These are phyloP conservation scores for Eubasilissa regina DNA, from an alignment of 1,140 invertebrate species.

Conservation along the genomic window DNA sequence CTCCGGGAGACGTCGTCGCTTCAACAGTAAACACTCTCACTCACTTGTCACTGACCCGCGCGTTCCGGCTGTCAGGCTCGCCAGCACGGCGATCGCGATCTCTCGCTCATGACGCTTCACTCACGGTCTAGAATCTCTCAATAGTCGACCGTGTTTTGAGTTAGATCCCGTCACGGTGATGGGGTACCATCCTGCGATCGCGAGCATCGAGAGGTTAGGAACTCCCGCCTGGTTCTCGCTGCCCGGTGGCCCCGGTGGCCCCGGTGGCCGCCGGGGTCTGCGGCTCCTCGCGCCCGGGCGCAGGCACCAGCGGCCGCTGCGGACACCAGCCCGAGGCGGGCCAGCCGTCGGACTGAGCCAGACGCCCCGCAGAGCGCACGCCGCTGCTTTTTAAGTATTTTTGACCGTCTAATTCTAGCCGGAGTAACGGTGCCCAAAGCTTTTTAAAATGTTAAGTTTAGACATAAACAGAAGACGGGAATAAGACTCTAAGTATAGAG, in stretches of 20 bases:
- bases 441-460: constrained; percentile 61
- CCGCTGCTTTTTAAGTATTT: constrained; percentile 60
- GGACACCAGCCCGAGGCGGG: constrained; percentile 45
- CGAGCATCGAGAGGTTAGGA: background rate
- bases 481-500: constrained; percentile 60
- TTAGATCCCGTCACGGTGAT: background rate
- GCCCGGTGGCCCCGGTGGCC: too few species aligned
- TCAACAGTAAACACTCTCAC: constrained; percentile 6
- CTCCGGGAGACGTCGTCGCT: background rate
- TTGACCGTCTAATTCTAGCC: constrained; percentile 61
- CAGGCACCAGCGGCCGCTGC: constrained; percentile 22
- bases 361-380: constrained; percentile 50
- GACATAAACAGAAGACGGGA: constrained; percentile 61
- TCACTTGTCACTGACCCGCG: constrained; percentile 11
- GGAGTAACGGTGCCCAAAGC: constrained; percentile 60
- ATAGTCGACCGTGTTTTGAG: background rate
- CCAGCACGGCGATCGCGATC: too few species aligned
- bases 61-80: background rate
- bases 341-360: constrained; percentile 55
- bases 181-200: background rate
- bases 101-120: too few species aligned
- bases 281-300: background rate
- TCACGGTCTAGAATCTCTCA: too few species aligned
- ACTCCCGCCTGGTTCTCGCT: too few species aligned
- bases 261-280: background rate